Conservation (phyloP, 2,113 vertebrate species). For the Neogale vison region DNA sequence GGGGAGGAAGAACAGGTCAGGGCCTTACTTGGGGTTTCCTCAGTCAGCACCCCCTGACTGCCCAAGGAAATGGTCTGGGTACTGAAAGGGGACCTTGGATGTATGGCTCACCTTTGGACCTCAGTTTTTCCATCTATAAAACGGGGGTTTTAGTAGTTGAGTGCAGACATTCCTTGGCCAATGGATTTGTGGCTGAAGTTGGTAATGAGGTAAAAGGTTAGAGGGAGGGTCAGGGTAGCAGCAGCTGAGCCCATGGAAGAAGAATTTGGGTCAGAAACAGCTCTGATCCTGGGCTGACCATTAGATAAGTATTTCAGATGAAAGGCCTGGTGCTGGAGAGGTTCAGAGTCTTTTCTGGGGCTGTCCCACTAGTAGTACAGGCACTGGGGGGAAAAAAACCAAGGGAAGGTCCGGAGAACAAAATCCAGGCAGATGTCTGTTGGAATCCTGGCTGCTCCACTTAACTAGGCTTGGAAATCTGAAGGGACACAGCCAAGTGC, state of each 20-base stretch:
- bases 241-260: neutral
- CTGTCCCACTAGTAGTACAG: neutral
- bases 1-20: neutral
- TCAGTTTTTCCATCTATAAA: constrained; percentile 37
- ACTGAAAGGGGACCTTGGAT: neutral
- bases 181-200: neutral
- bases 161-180: neutral
- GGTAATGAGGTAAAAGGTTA: neutral
- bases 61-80: neutral
- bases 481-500: neutral
- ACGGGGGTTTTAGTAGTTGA: neutral
- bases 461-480: neutral
- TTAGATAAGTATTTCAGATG: neutral
- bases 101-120: neutral
- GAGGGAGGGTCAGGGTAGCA: neutral
- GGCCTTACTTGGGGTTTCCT: neutral
- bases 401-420: neutral
- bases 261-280: neutral
- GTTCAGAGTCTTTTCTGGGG: neutral
- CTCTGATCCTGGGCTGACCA: neutral
- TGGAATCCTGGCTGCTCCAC: neutral
- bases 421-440: neutral
- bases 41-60: neutral
- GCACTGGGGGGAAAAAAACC: neutral
- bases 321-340: neutral